Conservation (phyloP, 2,797 vertebrate species). For the Anabas testudineus region DNA sequence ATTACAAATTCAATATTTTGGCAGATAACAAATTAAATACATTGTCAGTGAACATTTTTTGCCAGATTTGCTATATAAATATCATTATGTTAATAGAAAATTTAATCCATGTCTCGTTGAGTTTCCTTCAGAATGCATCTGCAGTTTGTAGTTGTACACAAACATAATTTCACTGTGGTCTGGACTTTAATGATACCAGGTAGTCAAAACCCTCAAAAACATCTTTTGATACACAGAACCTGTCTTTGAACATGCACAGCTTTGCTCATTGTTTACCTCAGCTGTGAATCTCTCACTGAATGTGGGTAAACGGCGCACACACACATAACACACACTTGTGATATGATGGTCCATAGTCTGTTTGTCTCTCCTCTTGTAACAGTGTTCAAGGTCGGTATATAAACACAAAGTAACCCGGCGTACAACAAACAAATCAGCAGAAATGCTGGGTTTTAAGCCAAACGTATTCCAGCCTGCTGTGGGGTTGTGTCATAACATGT, state of each 20-base stretch:
- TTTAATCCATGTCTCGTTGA: not conserved
- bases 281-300: conserved; percentile 54
- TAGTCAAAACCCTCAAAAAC: too few relatives aligned
- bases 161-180: too few relatives aligned
- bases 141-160: too few relatives aligned
- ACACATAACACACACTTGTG: conserved; percentile 28
- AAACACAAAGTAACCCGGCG: conserved; percentile 62
- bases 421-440: conserved; percentile 64
- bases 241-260: conserved; percentile 49
- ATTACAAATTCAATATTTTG: not conserved
- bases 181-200: not conserved
- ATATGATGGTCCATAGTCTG: conserved; percentile 39
- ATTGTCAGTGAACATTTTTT: not conserved
- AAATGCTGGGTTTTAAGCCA: conserved; percentile 33
- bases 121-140: not conserved
- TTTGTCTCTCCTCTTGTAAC: conserved; percentile 63
- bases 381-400: conserved; percentile 63
- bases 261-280: conserved; percentile 61
- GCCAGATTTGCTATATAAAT: too few relatives aligned
- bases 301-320: conserved; percentile 41
- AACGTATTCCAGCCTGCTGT: not conserved
- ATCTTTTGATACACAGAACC: conserved; percentile 11
- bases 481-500: not conserved
- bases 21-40: not conserved
- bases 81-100: not conserved